phyloP scores from a whole-genome alignment of 2,797 vertebrate species.

The Scolopax bukidnonensis region DNA sequence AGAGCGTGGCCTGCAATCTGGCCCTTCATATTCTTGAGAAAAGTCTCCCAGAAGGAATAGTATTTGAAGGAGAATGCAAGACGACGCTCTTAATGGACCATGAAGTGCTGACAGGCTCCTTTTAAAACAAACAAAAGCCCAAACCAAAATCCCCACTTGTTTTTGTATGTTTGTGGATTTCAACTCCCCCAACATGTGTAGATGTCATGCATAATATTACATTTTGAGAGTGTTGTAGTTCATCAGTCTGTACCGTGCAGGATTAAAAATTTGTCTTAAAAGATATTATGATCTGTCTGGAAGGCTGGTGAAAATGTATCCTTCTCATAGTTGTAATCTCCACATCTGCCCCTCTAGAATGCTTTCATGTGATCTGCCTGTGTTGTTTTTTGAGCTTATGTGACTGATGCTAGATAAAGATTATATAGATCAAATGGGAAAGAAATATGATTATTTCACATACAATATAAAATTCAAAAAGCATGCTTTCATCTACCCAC shows the following conservation, averaged over 20 bases:
- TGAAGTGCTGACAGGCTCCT: constrained; percentile 63
- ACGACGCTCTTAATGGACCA: background rate
- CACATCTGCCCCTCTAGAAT: constrained; percentile 53
- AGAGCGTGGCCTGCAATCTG: background rate
- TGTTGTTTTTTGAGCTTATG: constrained; percentile 62
- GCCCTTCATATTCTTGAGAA: background rate
- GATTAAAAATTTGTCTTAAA: constrained; percentile 50
- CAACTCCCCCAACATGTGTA: background rate
- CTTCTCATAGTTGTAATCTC: constrained; percentile 54
- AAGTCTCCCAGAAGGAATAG: background rate
- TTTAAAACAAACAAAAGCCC: constrained; percentile 50
- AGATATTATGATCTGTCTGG: constrained; percentile 44
- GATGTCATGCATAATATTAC: background rate
- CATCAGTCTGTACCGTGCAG: constrained; percentile 27
- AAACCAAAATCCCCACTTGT: constrained; percentile 3
- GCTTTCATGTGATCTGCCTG: constrained; percentile 60
- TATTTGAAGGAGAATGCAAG: background rate
- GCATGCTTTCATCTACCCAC: constrained; percentile 52
- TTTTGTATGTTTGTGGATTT: constrained; percentile 24
- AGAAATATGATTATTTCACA: constrained; percentile 58
- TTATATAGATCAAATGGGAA: constrained; percentile 63
- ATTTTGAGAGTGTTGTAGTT: constrained; percentile 22
- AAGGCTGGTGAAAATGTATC: constrained; percentile 50
- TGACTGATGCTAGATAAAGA: constrained; percentile 61
- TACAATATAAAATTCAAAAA: constrained; percentile 58